A percentile compares a stretch with the other conserved stretches of the same genome.
Conservation (phyloP, 2,113 vertebrate genomes). For the Brachypteracias leptosomus region DNA sequence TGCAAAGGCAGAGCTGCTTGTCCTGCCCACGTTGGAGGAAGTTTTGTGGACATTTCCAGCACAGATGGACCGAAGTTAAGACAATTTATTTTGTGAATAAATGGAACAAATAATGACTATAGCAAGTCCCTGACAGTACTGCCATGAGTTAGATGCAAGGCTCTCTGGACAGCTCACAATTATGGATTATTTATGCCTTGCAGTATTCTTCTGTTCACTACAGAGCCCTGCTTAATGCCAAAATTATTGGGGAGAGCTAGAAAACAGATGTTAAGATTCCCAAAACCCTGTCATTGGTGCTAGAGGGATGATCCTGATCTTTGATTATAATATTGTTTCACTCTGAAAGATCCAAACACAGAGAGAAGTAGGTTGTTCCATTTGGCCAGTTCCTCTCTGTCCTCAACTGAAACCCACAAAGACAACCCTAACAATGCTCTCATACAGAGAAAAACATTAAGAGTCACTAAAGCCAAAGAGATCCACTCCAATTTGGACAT, state of each 20-base stretch:
- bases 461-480: not conserved
- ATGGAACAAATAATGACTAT: not conserved
- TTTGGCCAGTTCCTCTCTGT: not conserved
- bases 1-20: not conserved
- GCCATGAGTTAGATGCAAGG: not conserved
- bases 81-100: not conserved
- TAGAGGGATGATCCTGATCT: not conserved
- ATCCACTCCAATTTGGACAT: not conserved
- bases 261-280: not conserved
- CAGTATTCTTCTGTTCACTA: not conserved
- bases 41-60: not conserved
- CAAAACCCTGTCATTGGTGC: not conserved
- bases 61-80: not conserved
- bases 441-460: not conserved
- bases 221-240: not conserved
- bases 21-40: not conserved
- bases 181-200: not conserved
- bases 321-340: not conserved
- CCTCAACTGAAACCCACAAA: not conserved
- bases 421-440: not conserved
- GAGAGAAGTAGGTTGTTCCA: not conserved
- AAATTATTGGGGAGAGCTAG: not conserved
- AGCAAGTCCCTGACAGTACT: not conserved
- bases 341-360: not conserved
- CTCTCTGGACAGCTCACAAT: not conserved